Evolutionary conservation across 1,140 invertebrate genomes (phyloP).

Genomic region (Drosophila persimilis): DNA sequence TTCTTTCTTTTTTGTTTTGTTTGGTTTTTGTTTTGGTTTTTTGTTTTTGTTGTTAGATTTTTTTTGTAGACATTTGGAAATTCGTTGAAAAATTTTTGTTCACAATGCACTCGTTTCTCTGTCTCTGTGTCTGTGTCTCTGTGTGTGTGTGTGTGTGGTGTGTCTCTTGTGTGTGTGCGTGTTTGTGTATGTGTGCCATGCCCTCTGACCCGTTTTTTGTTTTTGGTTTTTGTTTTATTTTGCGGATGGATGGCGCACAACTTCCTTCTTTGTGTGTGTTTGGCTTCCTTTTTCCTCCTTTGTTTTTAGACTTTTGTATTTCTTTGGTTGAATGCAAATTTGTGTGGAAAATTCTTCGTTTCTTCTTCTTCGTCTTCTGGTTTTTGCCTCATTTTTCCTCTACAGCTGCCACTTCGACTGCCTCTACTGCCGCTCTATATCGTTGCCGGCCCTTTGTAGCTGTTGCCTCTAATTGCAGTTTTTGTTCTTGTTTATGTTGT

Average conservation of each 20-base stretch:
- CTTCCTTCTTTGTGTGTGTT: slow-evolving; percentile 21
- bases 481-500: slow-evolving; percentile 26
- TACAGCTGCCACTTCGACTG: no score
- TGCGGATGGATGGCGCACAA: no score
- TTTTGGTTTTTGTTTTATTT: not conserved
- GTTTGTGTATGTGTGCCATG: slow-evolving; percentile 10
- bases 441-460: slow-evolving; percentile 47
- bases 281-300: slow-evolving; percentile 32
- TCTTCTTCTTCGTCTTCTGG: slow-evolving; percentile 36
- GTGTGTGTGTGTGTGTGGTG: slow-evolving; percentile 19
- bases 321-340: slow-evolving; percentile 51
- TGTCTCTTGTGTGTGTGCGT: not conserved
- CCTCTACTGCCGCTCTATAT: slow-evolving; percentile 20
- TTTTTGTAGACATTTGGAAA: slow-evolving; percentile 66
- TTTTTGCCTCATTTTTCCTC: slow-evolving; percentile 60
- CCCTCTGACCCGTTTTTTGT: not conserved
- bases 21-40: slow-evolving; percentile 13
- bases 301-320: slow-evolving; percentile 52
- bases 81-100: slow-evolving; percentile 70
- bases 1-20: slow-evolving; percentile 34
- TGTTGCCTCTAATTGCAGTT: slow-evolving; percentile 35
- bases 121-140: slow-evolving; percentile 16
- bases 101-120: slow-evolving; percentile 38
- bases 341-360: slow-evolving; percentile 46
- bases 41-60: slow-evolving; percentile 28